These are phyloP conservation scores for Labrus mixtus DNA, from an alignment of 2,113 vertebrate species.

Conservation along the genomic window DNA sequence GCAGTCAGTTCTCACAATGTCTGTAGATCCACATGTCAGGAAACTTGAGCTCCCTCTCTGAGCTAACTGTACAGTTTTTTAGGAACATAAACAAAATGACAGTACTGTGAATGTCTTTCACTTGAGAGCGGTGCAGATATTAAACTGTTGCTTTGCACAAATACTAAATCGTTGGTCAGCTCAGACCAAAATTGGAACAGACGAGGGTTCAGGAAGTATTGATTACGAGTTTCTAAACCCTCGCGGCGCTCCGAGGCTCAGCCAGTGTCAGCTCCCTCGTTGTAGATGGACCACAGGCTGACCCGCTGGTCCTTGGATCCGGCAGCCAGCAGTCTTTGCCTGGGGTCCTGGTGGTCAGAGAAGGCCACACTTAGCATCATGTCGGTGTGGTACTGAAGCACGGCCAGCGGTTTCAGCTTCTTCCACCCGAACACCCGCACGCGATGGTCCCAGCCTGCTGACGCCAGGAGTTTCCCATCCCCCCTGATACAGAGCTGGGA, in stretches of 20 bases:
- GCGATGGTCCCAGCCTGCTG: constrained; percentile 94
- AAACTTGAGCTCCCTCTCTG: not conserved
- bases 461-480: constrained; percentile 90
- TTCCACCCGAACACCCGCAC: constrained; percentile 93
- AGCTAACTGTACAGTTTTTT: not conserved
- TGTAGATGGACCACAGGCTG: constrained; percentile 94
- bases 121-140: not conserved
- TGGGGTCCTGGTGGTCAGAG: constrained; percentile 81
- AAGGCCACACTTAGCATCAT: constrained; percentile 89
- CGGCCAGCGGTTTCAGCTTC: constrained; percentile 90
- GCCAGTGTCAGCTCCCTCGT: constrained; percentile 49
- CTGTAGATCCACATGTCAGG: not conserved
- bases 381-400: constrained; percentile 91
- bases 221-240: constrained; percentile 11
- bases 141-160: no score
- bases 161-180: not conserved
- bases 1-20: not conserved
- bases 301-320: constrained; percentile 94
- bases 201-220: not conserved
- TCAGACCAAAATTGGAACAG: not conserved
- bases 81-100: not conserved
- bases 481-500: constrained; percentile 88
- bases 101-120: not conserved
- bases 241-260: constrained; percentile 41
- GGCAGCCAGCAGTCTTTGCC: constrained; percentile 88